Conservation (phyloP, 1,140 invertebrate genomes). For the Idris sp. region DNA sequence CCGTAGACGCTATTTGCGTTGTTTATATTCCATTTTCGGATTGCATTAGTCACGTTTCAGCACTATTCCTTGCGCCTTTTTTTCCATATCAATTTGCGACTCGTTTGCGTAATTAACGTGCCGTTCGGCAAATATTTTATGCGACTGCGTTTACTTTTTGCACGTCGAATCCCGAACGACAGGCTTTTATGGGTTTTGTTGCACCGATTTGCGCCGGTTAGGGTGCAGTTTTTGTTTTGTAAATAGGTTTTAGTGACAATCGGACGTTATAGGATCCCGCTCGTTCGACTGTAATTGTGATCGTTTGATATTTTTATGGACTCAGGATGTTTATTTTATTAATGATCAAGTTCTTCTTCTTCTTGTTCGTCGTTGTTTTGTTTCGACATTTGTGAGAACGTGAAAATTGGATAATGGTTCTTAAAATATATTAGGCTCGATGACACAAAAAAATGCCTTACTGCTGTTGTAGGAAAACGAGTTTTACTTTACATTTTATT, state of each 20-base stretch:
- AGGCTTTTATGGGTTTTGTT: slow-evolving; percentile 43
- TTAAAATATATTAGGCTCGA: slow-evolving; percentile 40
- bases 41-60: slow-evolving; percentile 49
- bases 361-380: background rate
- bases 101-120: slow-evolving; percentile 60
- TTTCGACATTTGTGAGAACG: slow-evolving; percentile 18
- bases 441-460: slow-evolving; percentile 31
- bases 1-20: slow-evolving; percentile 29
- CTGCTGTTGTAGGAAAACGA: slow-evolving; percentile 18
- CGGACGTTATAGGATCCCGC: slow-evolving; percentile 36
- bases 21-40: slow-evolving; percentile 38
- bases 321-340: slow-evolving; percentile 50
- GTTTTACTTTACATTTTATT: slow-evolving; percentile 14
- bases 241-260: slow-evolving; percentile 52
- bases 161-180: slow-evolving; percentile 12
- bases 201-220: slow-evolving; percentile 23
- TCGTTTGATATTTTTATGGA: slow-evolving; percentile 55
- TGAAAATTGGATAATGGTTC: slow-evolving; percentile 56
- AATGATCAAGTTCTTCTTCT: slow-evolving; percentile 17
- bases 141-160: slow-evolving; percentile 37
- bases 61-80: slow-evolving; percentile 53
- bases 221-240: slow-evolving; percentile 45
- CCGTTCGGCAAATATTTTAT: slow-evolving; percentile 42
- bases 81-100: slow-evolving; percentile 55
- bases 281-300: slow-evolving; percentile 54